Conservation (phyloP, 2,113 vertebrate genomes). For the Malurus alboscapulatus region DNA sequence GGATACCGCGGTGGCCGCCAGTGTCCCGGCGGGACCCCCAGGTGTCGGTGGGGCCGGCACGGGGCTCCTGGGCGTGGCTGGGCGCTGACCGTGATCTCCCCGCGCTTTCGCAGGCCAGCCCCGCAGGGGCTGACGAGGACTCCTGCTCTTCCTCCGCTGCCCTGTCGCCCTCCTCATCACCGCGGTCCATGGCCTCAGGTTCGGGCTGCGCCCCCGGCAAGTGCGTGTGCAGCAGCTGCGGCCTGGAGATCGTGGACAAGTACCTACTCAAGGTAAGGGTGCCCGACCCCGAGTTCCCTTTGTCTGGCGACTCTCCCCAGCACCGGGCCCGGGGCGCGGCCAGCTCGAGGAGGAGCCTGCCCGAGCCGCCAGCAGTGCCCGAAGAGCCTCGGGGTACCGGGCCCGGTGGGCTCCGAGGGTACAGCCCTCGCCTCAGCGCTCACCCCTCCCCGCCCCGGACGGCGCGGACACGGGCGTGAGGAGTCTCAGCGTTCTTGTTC, state of each 20-base stretch:
- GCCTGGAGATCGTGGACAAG: constrained; percentile 92
- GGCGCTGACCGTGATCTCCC: background rate
- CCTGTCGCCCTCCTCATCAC: constrained; percentile 83
- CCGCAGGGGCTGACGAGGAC: constrained; percentile 81
- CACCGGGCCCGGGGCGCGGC: background rate
- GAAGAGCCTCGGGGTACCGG: background rate
- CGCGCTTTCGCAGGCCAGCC: constrained; percentile 73
- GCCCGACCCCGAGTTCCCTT: background rate
- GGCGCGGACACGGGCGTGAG: background rate
- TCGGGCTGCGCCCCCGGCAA: constrained; percentile 76
- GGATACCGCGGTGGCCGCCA: background rate
- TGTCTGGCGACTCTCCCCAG: no score
- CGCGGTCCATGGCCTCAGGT: constrained; percentile 86
- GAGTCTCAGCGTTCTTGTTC: background rate
- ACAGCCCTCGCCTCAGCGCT: no score
- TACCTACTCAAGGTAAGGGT: constrained; percentile 91
- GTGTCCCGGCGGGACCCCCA: background rate
- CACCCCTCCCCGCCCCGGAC: no score
- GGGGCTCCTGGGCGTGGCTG: background rate
- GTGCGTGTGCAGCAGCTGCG: constrained; percentile 88
- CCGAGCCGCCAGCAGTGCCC: background rate
- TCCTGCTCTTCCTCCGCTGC: constrained; percentile 79
- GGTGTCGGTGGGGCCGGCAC: background rate
- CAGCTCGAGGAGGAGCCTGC: no score
- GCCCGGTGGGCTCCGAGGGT: background rate